Evolutionary conservation across 2,888 invertebrate genomes (phyloP), one percentile per base, ranked within the genome.

Genomic region (Taphrorychus bicolor): DNA sequence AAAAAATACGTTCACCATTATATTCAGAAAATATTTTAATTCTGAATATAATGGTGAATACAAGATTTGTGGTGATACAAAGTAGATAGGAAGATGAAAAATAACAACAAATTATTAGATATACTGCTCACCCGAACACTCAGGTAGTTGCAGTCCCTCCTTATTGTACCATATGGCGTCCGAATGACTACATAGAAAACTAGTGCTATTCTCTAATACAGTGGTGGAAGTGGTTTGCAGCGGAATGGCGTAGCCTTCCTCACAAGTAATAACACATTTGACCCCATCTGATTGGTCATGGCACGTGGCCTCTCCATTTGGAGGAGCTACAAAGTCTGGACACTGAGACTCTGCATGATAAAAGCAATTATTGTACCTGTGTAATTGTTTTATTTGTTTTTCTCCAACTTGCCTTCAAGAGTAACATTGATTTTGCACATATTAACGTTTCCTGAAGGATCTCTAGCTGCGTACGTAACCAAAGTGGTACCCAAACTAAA

Each of bases 231-330:
- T 32, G 17, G 17, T 22, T 14, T 73, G 77, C 79, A 70, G 83
- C 76, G 86, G 87, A 73, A 89, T 86, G 2, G 85, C 87, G 74
- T 87, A 89, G 0, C 89, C 89, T 59, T 86, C 84, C 54, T 86
- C 80, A 74, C 90, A 90, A 5, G 83, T 84, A 18, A 89, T 77
- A 3, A 83, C 80, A 73, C 90, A 90, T 67, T 78, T 77, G 21
- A 80, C 75, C 3, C 79, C 77, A 54, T 78, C 74, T 24, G 72
- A 72, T 19, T 73, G 58, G 3, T 74, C 66, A 11, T 70, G 70
- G 67, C 82, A 83, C 23, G 80, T 73, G n/a, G 75, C 78, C 41
- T 75, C 72, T 0, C 82, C 82, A 73, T 76, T 78, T 17, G 75
- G 70, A 5, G 82, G 82, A 63, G 78, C 75, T 2, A 77, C 72